Conservation (phyloP, 2,888 invertebrate genomes). For the Spodoptera littoralis region DNA sequence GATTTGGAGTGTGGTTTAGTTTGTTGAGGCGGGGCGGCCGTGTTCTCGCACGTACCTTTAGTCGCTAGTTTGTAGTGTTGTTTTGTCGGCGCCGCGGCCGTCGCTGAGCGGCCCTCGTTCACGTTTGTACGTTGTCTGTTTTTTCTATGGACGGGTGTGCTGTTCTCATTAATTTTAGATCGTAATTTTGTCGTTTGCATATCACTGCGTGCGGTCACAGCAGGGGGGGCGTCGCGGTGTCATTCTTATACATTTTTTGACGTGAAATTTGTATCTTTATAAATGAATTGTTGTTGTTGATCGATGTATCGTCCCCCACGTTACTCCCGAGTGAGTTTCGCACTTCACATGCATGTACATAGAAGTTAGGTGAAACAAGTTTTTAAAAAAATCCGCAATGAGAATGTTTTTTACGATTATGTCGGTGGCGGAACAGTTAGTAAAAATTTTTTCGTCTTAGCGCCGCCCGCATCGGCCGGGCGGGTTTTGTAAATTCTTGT, state of each 20-base stretch:
- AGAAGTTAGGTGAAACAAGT: constrained; percentile 74
- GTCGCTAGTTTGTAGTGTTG: constrained; percentile 79
- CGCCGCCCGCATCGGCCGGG: constrained; percentile 59
- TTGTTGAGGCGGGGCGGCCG: constrained; percentile 73
- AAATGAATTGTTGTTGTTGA: constrained; percentile 76
- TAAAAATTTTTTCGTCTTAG: constrained; percentile 73
- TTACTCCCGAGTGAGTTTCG: constrained; percentile 79
- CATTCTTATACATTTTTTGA: constrained; percentile 72
- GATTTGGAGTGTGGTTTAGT: constrained; percentile 73
- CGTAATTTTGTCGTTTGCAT: constrained; percentile 82
- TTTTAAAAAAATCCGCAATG: constrained; percentile 76
- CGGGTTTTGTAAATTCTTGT: constrained; percentile 75
- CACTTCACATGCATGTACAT: constrained; percentile 83
- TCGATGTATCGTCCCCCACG: constrained; percentile 72
- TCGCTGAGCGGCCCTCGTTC: constrained; percentile 69
- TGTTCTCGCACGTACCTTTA: constrained; percentile 66
- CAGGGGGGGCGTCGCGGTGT: constrained; percentile 67
- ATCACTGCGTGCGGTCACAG: constrained; percentile 78
- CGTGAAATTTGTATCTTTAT: constrained; percentile 80
- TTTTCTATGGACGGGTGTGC: constrained; percentile 64
- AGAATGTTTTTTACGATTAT: constrained; percentile 74
- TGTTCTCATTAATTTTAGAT: constrained; percentile 71
- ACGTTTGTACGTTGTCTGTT: constrained; percentile 65
- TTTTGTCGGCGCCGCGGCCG: constrained; percentile 65
- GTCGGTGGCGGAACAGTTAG: constrained; percentile 77